Conservation (phyloP, 2,113 vertebrate species). For the Calidris pygmaea region DNA sequence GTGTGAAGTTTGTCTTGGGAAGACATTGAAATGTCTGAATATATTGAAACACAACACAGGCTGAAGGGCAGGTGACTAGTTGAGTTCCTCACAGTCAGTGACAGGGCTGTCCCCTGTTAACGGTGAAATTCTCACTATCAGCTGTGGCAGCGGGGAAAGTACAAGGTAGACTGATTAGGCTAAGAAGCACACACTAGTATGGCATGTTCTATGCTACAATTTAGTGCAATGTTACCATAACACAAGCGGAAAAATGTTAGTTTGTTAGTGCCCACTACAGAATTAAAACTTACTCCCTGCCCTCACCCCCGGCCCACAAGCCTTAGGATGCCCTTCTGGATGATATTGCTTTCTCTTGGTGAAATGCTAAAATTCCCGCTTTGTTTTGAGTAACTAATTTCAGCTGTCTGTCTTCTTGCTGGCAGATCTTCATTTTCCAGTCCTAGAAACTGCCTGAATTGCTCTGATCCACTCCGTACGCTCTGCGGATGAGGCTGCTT, state of each 20-base stretch:
- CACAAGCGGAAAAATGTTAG: not conserved
- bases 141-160: not conserved
- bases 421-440: constrained; percentile 81
- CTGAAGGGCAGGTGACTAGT: not conserved
- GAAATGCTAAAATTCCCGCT: not conserved
- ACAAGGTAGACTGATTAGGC: not conserved
- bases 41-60: not conserved
- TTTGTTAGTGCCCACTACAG: not conserved
- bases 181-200: not conserved
- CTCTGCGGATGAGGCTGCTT: constrained; percentile 86
- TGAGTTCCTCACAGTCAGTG: not conserved
- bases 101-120: not conserved
- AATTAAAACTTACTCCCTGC: not conserved
- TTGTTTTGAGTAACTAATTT: not conserved
- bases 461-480: constrained; percentile 96
- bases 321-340: not conserved
- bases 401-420: not conserved
- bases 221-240: not conserved
- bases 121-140: not conserved
- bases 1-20: not conserved
- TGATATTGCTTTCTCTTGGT: not conserved
- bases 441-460: constrained; percentile 86
- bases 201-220: not conserved
- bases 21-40: not conserved
- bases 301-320: not conserved